A percentile compares a stretch with the other conserved stretches of the same genome.
These are phyloP conservation scores for Anthonomus grandis DNA, from an alignment of 1,140 invertebrate species.

Conservation along the genomic window DNA sequence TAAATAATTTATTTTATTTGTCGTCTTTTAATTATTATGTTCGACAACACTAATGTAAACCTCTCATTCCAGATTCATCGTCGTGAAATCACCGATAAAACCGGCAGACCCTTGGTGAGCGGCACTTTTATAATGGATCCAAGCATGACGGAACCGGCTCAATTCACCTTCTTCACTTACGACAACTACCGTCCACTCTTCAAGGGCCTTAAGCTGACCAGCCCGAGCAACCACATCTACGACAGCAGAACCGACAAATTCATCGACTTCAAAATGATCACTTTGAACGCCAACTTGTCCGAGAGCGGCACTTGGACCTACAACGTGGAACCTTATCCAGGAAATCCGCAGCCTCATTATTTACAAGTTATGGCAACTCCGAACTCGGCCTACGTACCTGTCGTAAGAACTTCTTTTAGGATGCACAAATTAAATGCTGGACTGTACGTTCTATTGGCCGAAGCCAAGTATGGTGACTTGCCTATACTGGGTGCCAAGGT, in stretches of 20 bases:
- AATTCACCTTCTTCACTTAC: conserved; percentile 52
- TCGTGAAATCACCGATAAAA: conserved; percentile 48
- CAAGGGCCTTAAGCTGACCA: conserved; percentile 48
- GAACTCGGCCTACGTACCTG: conserved; percentile 41
- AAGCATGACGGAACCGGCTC: conserved; percentile 50
- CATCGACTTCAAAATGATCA: conserved; percentile 53
- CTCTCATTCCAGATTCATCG: conserved; percentile 47
- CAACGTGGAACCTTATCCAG: conserved; percentile 54
- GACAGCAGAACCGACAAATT: conserved; percentile 48
- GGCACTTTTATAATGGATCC: conserved; percentile 53
- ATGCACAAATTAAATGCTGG: conserved; percentile 40
- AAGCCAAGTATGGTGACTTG: conserved; percentile 54
- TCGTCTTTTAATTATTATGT: not conserved
- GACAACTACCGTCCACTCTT: conserved; percentile 52
- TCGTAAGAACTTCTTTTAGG: conserved; percentile 49
- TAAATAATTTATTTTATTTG: not conserved
- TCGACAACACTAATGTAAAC: too few species aligned
- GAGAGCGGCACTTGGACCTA: conserved; percentile 60
- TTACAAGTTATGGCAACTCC: conserved; percentile 55
- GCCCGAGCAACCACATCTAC: conserved; percentile 50
- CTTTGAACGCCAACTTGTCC: conserved; percentile 52
- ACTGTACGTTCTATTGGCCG: conserved; percentile 52
- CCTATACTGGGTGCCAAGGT: conserved; percentile 55
- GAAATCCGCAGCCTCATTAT: conserved; percentile 58
- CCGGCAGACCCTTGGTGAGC: conserved; percentile 49